Conservation (phyloP, 2,113 vertebrate species). For the Stegostoma tigrinum region DNA sequence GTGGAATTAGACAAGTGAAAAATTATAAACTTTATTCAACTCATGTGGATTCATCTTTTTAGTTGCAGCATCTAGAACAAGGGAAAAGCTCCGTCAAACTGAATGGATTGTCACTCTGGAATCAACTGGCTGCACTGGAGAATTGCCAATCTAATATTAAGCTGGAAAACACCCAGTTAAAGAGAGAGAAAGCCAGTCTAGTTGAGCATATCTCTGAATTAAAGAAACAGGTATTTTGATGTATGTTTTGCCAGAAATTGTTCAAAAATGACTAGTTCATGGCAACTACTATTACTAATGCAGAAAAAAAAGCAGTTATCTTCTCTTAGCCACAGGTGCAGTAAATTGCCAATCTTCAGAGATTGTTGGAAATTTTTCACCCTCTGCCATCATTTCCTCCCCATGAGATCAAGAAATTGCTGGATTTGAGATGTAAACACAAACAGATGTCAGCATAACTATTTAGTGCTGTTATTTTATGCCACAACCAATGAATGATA, state of each 20-base stretch:
- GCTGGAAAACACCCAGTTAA: constrained; percentile 41
- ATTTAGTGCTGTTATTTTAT: background rate
- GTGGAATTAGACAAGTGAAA: background rate
- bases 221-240: constrained; percentile 44
- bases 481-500: background rate
- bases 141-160: constrained; percentile 32
- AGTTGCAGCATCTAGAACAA: constrained; percentile 39
- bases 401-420: background rate
- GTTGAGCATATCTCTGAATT: constrained; percentile 43
- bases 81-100: constrained; percentile 38
- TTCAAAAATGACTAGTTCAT: background rate
- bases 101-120: constrained; percentile 40
- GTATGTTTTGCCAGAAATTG: background rate
- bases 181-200: constrained; percentile 35
- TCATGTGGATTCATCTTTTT: background rate
- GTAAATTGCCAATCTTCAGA: too few relatives aligned
- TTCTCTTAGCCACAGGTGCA: too few relatives aligned
- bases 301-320: background rate
- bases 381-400: too few relatives aligned
- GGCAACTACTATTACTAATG: background rate
- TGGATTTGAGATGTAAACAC: background rate
- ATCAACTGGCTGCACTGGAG: constrained; percentile 39
- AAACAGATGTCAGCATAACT: background rate
- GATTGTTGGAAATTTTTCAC: background rate
- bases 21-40: background rate